These are phyloP conservation scores for Acanthoscelides obtectus DNA, from an alignment of 2,888 invertebrate species.

Conservation along the genomic window DNA sequence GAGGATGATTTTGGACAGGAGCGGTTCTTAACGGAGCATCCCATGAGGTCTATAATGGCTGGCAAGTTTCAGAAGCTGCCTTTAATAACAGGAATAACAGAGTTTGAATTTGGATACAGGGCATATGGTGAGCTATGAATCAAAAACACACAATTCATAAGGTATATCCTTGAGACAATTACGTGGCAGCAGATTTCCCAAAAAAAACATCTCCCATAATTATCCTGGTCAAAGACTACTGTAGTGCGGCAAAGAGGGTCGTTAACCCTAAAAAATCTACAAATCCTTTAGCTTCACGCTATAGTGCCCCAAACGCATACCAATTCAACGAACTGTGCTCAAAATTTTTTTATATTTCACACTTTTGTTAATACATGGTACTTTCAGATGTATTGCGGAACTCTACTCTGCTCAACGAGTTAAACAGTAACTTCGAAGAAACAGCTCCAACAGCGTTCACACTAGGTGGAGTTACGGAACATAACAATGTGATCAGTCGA, in stretches of 20 bases:
- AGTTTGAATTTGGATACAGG: conserved; percentile 61
- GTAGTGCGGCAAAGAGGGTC: too few species aligned
- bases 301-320: too few species aligned
- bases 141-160: too few species aligned
- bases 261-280: too few species aligned
- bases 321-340: too few species aligned
- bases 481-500: conserved; percentile 50
- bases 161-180: too few species aligned
- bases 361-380: too few species aligned
- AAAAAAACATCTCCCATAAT: too few species aligned
- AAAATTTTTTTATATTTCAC: too few species aligned
- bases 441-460: conserved; percentile 62
- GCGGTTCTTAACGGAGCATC: conserved; percentile 60
- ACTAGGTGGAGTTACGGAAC: conserved; percentile 54
- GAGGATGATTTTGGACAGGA: conserved; percentile 65
- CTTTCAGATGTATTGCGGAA: conserved; percentile 53
- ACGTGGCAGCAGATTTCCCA: too few species aligned
- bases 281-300: too few species aligned
- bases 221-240: too few species aligned
- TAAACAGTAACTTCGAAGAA: conserved; percentile 58
- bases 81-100: conserved; percentile 60
- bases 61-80: conserved; percentile 61
- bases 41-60: conserved; percentile 51
- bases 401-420: conserved; percentile 49
- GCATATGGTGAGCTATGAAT: conserved; percentile 60